phyloP scores from a whole-genome alignment of 92 coral and sea anemone genomes.

The Chrysogorgia sp. region DNA sequence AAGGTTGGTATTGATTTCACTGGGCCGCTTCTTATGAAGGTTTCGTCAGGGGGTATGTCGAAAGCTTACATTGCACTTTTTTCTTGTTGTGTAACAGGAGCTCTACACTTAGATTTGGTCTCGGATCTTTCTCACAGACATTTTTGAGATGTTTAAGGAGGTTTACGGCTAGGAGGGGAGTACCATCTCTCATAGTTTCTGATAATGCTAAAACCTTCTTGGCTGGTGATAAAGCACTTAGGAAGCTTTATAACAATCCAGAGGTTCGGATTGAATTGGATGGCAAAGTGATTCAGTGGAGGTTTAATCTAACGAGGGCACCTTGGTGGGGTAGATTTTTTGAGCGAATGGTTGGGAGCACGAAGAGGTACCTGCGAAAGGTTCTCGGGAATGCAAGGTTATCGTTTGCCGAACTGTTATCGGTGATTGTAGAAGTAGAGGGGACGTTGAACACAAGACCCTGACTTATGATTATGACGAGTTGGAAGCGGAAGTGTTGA shows the following conservation, averaged over 20 bases:
- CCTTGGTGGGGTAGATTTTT: neutral
- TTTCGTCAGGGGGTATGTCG: neutral
- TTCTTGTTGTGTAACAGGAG: constrained; percentile 9
- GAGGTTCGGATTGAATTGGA: neutral
- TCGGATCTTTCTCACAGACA: neutral
- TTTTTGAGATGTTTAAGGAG: constrained; percentile 5
- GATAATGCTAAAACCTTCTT: constrained; percentile 8
- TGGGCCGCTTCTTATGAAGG: neutral
- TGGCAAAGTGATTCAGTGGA: neutral
- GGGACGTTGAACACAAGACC: constrained; percentile 52
- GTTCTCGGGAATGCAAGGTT: constrained; percentile 28
- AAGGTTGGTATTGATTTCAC: constrained; percentile 21
- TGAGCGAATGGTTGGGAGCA: neutral
- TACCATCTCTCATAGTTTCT: constrained; percentile 6
- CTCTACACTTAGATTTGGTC: neutral
- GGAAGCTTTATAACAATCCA: neutral
- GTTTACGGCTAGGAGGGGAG: constrained; percentile 12
- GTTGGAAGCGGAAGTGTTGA: constrained; percentile 32
- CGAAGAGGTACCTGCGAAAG: constrained; percentile 27
- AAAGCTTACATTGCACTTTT: constrained; percentile 3
- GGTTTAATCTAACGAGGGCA: constrained; percentile 9
- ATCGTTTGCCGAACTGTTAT: constrained; percentile 35
- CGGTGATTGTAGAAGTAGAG: constrained; percentile 57
- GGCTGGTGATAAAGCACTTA: neutral
- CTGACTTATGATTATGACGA: constrained; percentile 1